Evolutionary conservation across 2,888 invertebrate species (phyloP), one percentile per base, ranked within the genome.

Genomic region (Rambutsinella grinnellia): DNA sequence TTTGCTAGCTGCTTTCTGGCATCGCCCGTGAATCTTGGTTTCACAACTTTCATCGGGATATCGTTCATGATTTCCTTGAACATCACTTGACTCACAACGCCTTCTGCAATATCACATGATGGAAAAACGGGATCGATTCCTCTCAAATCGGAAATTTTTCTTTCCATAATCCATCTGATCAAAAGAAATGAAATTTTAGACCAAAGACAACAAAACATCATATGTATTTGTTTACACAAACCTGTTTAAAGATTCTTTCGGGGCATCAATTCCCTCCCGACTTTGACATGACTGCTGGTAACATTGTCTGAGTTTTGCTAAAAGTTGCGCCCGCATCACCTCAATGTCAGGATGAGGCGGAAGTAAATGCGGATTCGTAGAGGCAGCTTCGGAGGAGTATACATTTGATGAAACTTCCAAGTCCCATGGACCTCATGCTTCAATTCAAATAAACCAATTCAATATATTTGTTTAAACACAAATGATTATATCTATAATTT

Each of bases 61-160:
- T 98, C 97, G 87, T 96, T 95, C 96, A 98, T 97, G 66, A 98
- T 96, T 88, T 98, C 98, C 81, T 95, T 92, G 88, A 96, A 96
- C 97, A 98, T 96, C 1, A 94, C 93, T 86, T 92, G 91, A 3
- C 97, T 97, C 84, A 98, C 93, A 3, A 76, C 58, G 3, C 81
- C 82, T 88, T 97, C 97, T 1, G 95, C 94, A 83, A 92, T 91
- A 87, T 97, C 97, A 86, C 93, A 93, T 86, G 95, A 95, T 6
- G 98, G 97, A 61, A 98, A 88, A 62, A 98, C 87, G 0, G 97
- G 95, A 88, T 98, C 98, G 69, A 91, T 92, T 1, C 97, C 97
- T 85, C 91, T 62, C 15, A 78, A 92, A 86, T 96, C 96, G 82
- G 93, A 91, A 0, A 96, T 94, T 88, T 97, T 97, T 49, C 97